These are phyloP conservation scores for Knipowitschia caucasica DNA, from an alignment of 2,797 vertebrate species.

Conservation along the genomic window DNA sequence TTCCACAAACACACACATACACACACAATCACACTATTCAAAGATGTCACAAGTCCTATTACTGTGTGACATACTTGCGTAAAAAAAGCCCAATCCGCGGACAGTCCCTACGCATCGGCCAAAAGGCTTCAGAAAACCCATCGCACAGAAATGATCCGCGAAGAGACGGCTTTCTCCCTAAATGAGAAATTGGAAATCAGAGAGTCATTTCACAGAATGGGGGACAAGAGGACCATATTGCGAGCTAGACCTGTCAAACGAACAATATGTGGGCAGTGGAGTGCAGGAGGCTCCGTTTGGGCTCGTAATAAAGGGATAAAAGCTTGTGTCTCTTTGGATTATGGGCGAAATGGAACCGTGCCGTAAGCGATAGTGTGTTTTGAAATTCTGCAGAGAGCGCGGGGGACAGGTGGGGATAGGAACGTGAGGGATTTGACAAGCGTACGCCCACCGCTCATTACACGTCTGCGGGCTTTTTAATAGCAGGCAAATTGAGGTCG, in stretches of 20 bases:
- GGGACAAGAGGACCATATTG: slow-evolving; percentile 24
- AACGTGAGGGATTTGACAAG: slow-evolving; percentile 30
- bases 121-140: slow-evolving; percentile 22
- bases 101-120: slow-evolving; percentile 13
- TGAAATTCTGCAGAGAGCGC: slow-evolving; percentile 20
- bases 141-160: slow-evolving; percentile 35
- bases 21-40: no score
- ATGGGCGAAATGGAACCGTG: slow-evolving; percentile 28
- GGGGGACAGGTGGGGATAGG: neutral
- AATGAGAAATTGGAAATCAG: slow-evolving; percentile 48
- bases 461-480: neutral
- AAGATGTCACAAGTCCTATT: slow-evolving; percentile 9
- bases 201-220: slow-evolving; percentile 33
- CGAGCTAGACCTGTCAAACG: slow-evolving; percentile 16
- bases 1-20: slow-evolving; percentile 7
- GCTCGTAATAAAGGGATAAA: slow-evolving; percentile 47
- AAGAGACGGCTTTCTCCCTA: slow-evolving; percentile 38
- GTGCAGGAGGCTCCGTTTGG: slow-evolving; percentile 41
- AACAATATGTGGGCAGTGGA: slow-evolving; percentile 41
- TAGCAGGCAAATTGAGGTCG: slow-evolving; percentile 1
- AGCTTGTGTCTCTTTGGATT: slow-evolving; percentile 38
- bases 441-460: neutral
- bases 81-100: neutral
- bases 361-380: slow-evolving; percentile 18
- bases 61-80: neutral